Evolutionary conservation across 2,888 invertebrate genomes (phyloP), one percentile per base, ranked within the genome.

Genomic region (Megaustenia siamemsis): DNA sequence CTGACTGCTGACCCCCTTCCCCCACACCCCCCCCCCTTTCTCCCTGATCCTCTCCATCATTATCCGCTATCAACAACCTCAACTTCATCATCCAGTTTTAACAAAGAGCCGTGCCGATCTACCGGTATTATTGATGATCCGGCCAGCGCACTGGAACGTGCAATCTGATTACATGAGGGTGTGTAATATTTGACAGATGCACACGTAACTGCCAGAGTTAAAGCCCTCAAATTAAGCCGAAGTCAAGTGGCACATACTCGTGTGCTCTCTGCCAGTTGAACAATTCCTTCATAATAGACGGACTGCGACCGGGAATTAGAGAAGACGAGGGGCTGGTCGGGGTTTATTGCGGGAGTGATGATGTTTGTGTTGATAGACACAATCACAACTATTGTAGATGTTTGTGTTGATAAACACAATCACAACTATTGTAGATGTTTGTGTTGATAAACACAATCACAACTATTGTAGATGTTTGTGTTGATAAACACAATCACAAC

Each of bases 131-230:
- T 66, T 28, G 45, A 73, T 21, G 43, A 28, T 28, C n/a, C 28
- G 38, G n/a, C 45, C 43, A 32, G 12, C 49, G 32, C 49, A 49
- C 32, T 28, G 38, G 8, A 32, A 28, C 49, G 49, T 49, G 28
- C 32, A 60, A 56, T 77, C 60, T 60, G 60, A 60, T 56, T 77
- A 56, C 45, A 24, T 53, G 40, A n/a, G 56, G 60, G 77, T 56
- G 77, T 40, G 77, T 38, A 63, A 63, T 43, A 56, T 56, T 43
- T 38, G 60, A 63, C 60, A 77, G 63, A 63, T 77, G 77, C 15
- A 56, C n/a, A 24, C 6, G 60, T 60, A 35, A 12, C 24, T n/a
- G 24, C 18, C 0, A 32, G 38, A 60, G 60, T 2, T n/a, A 77
- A n/a, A 60, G 60, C 60, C 43, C 45, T 77, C 56, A 35, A 60